Base-by-base conservation (phyloP, 2,888 invertebrate genomes). In the Balanococcus diminutus region DNA sequence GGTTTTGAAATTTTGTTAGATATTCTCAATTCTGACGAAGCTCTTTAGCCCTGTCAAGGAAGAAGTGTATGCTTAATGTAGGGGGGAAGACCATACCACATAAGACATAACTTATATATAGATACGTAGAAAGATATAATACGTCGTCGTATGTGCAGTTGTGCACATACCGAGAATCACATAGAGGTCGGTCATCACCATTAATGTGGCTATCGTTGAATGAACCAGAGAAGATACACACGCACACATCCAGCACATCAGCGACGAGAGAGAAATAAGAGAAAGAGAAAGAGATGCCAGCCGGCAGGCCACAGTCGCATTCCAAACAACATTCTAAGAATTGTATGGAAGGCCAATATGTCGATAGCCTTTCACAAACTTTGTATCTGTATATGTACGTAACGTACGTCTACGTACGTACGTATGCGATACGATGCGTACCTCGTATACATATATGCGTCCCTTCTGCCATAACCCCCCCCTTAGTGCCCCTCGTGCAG, bases 261-360 rank as follows among this genome's bases (percentile, higher is more conserved):
- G n/a, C n/a, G n/a, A n/a, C n/a, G n/a, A n/a, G 9, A 42, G 51
- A 51, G 51, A 51, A 51, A 51, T n/a, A 51, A 4, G 51, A 51
- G 19, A 51, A 51, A 51, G 51, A 51, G 42, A 32, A 22, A 42
- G 19, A 22, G 82, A 72, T 84, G 39, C 36, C 84, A 32, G 84
- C 84, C 84, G 84, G 72, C 84, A 84, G 67, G 84, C 72, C 67
- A 39, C 51, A 67, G 72, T 84, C 84, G 84, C 84, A 84, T 84
- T 84, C 84, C 84, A 84, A 39, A 42, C 84, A 84, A 84, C 84
- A 84, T 84, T 84, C 84, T 84, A 84, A 84, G 36, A 84, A 84
- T 84, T 67, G 84, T 84, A 67, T 84, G 28, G 84, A 84, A 84
- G 84, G 84, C 84, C 72, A 84, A 72, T 67, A 84, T 72, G 84